Evolutionary conservation across 2,797 vertebrate species (phyloP).

Genomic region (Tenualosa thibaudeaui): DNA sequence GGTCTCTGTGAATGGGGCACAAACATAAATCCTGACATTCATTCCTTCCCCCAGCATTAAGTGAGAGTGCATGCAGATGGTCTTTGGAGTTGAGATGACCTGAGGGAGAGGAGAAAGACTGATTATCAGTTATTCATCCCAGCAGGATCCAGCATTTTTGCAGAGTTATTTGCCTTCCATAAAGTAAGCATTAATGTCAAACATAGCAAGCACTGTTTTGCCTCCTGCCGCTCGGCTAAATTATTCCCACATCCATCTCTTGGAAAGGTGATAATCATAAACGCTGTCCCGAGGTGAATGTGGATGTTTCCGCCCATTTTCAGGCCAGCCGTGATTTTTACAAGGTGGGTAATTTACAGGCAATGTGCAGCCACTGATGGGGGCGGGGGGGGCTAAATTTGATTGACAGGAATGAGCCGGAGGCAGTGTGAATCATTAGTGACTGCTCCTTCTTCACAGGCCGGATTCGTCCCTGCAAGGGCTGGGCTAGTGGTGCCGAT

Average conservation of each 20-base stretch:
- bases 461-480: background rate
- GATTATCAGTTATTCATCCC: slow-evolving; percentile 41
- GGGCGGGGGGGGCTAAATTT: slow-evolving; percentile 58
- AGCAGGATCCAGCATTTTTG: slow-evolving; percentile 29
- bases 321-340: slow-evolving; percentile 59
- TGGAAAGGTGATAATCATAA: slow-evolving; percentile 55
- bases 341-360: slow-evolving; percentile 67
- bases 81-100: slow-evolving; percentile 31
- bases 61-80: slow-evolving; percentile 23
- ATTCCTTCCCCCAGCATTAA: background rate
- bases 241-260: slow-evolving; percentile 54
- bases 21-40: background rate
- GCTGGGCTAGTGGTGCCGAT: background rate
- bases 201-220: slow-evolving; percentile 49
- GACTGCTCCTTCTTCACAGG: slow-evolving; percentile 32
- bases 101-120: slow-evolving; percentile 34
- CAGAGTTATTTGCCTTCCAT: slow-evolving; percentile 34
- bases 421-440: slow-evolving; percentile 62
- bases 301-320: slow-evolving; percentile 63
- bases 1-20: background rate
- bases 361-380: slow-evolving; percentile 38
- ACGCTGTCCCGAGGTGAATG: slow-evolving; percentile 62
- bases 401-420: slow-evolving; percentile 62
- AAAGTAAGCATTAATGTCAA: slow-evolving; percentile 48
- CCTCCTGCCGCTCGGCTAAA: slow-evolving; percentile 48